Percentiles rank a stretch among this genome's conserved stretches.
phyloP scores from a whole-genome alignment of 1,140 invertebrate species.

The Drosophila punjabiensis region DNA sequence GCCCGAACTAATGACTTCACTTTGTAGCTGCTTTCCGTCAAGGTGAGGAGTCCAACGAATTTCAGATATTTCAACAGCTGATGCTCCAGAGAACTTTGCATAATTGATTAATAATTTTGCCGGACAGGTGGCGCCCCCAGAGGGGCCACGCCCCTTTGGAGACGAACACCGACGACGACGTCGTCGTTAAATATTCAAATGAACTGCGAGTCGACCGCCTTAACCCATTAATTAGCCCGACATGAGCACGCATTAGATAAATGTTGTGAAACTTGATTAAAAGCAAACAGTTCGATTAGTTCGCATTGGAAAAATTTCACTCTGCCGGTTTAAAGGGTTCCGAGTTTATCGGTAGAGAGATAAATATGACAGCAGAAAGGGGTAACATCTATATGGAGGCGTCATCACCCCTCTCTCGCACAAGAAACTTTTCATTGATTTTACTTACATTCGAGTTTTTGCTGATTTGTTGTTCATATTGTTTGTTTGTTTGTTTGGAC shows the following conservation, averaged over 20 bases:
- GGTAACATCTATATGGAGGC: slow-evolving; percentile 7
- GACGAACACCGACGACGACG: not conserved
- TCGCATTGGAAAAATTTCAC: slow-evolving; percentile 28
- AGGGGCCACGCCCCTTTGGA: slow-evolving; percentile 26
- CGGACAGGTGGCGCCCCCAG: slow-evolving; percentile 48
- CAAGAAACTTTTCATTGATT: slow-evolving; percentile 45
- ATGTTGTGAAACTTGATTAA: slow-evolving; percentile 47
- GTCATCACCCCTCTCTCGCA: slow-evolving; percentile 12
- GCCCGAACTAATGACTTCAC: slow-evolving; percentile 46
- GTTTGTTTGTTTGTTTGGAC: slow-evolving; percentile 50
- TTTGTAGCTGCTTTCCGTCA: slow-evolving; percentile 8
- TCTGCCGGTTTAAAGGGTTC: slow-evolving; percentile 15
- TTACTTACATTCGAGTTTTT: slow-evolving; percentile 54
- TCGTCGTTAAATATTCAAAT: slow-evolving; percentile 55
- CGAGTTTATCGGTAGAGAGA: slow-evolving; percentile 1
- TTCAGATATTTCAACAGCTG: slow-evolving; percentile 30
- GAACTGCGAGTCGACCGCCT: slow-evolving; percentile 38
- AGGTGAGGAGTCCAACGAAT: slow-evolving; percentile 33
- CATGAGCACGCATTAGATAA: slow-evolving; percentile 40
- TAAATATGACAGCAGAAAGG: not conserved
- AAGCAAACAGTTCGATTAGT: slow-evolving; percentile 34
- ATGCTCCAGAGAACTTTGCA: slow-evolving; percentile 45
- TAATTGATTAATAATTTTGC: slow-evolving; percentile 62
- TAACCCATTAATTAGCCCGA: slow-evolving; percentile 46
- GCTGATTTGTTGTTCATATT: slow-evolving; percentile 55